A percentile compares a stretch with the other conserved stretches of the same genome.
phyloP scores from a whole-genome alignment of 2,113 vertebrate genomes.

The Rattus norvegicus region GRCr8 NC_086033.1:33556001-33556500 shows the following conservation, averaged over 20 bases:
- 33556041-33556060: background rate
- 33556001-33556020: background rate
- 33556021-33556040: background rate
- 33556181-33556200: background rate
- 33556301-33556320: too few species aligned
- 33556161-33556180: background rate
- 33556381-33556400: too few species aligned
- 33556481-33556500: background rate
- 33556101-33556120: background rate
- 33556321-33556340: too few species aligned
- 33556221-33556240: background rate
- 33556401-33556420: background rate
- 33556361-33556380: too few species aligned
- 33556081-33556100: background rate
- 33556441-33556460: background rate
- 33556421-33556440: background rate
- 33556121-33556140: background rate
- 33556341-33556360: too few species aligned
- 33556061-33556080: too few species aligned
- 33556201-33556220: too few species aligned
- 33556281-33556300: too few species aligned
- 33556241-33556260: too few species aligned
- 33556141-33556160: too few species aligned
- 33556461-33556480: background rate
- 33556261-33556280: too few species aligned